Evolutionary conservation across 2,113 vertebrate species (phyloP).

Genomic region (Edolisoma coerulescens): DNA sequence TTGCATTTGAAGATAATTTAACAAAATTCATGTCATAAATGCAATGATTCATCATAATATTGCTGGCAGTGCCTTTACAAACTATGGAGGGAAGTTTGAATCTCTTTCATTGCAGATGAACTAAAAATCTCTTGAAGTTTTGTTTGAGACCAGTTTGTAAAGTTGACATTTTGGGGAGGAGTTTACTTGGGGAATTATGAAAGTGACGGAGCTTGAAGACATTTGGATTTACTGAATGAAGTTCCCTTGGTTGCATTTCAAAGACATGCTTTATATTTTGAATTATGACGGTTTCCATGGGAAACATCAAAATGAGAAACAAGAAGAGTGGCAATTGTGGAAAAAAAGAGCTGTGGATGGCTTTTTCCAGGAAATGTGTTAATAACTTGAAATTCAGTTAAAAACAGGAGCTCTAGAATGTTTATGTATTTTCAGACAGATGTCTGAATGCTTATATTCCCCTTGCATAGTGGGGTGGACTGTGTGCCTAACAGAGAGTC

Average conservation of each 20-base stretch:
- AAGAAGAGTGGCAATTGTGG: neutral
- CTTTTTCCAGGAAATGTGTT: conserved; percentile 35
- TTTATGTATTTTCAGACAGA: conserved; percentile 14
- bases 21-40: neutral
- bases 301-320: conserved; percentile 14
- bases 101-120: neutral
- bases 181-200: neutral
- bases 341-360: neutral
- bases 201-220: neutral
- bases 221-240: neutral
- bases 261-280: neutral
- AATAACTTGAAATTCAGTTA: neutral
- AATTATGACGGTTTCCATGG: conserved; percentile 16
- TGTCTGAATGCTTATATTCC: neutral
- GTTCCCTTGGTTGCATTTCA: neutral
- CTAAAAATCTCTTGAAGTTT: neutral
- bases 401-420: neutral
- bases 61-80: neutral
- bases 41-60: neutral
- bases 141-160: neutral
- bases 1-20: neutral
- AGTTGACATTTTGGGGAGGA: neutral
- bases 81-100: neutral
- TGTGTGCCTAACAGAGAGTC: neutral
- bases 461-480: neutral